Percentiles rank a stretch among this genome's conserved stretches.
Conservation (phyloP, 2,797 vertebrate genomes). For the Gymnoscopelus braueri region DNA sequence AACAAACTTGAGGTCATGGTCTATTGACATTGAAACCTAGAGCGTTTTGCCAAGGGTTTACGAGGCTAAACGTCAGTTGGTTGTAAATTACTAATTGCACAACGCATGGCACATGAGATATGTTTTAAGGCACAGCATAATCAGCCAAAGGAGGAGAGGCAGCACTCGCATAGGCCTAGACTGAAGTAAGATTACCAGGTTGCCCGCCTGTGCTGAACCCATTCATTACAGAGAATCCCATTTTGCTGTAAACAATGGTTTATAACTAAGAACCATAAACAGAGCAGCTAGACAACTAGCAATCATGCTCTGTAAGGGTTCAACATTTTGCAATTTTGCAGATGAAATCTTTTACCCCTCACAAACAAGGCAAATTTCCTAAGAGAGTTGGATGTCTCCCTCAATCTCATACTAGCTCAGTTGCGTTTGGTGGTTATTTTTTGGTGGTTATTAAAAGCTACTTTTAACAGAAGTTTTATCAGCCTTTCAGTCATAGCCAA, state of each 20-base stretch:
- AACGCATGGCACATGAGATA: constrained; percentile 40
- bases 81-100: constrained; percentile 67
- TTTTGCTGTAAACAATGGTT: constrained; percentile 72
- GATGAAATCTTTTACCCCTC: constrained; percentile 24
- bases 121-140: constrained; percentile 19
- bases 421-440: not conserved
- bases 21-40: constrained; percentile 14
- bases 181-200: constrained; percentile 61
- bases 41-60: constrained; percentile 16
- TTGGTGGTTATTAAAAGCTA: not conserved
- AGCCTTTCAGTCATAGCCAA: constrained; percentile 9
- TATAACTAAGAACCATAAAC: constrained; percentile 65
- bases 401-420: constrained; percentile 15
- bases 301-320: constrained; percentile 51
- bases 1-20: constrained; percentile 36
- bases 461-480: constrained; percentile 10
- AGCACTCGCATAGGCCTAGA: constrained; percentile 44
- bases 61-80: constrained; percentile 34
- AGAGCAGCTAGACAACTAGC: constrained; percentile 53
- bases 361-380: constrained; percentile 40
- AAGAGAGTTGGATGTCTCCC: constrained; percentile 9
- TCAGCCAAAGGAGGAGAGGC: constrained; percentile 42
- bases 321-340: constrained; percentile 38
- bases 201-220: constrained; percentile 46
- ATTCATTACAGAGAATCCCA: constrained; percentile 62